Evolutionary conservation across 2,888 invertebrate genomes (phyloP), one percentile per base, ranked within the genome.

Genomic region (Xestia sexstrigata): DNA sequence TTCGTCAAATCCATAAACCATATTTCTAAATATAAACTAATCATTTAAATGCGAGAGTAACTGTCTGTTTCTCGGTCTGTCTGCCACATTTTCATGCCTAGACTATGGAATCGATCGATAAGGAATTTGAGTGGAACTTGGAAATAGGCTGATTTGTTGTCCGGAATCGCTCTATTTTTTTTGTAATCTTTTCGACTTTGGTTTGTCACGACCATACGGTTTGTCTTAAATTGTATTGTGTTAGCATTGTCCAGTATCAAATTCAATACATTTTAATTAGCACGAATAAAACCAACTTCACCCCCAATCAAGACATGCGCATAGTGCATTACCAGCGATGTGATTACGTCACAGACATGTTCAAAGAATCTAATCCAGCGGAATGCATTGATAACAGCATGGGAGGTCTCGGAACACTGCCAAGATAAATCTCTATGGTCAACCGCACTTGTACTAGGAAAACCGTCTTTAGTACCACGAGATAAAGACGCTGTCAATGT

Each of bases 341-440:
- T n/a, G 71, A 72, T 81, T 70, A 81, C 81, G 78, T 78, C 72
- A 81, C 55, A 15, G 9, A 45, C 55, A 79, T 35, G 74, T 73
- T 65, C 70, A 70, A 70, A 49, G 81, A 76, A 88, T 81, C 83
- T 89, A 84, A 89, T 89, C 85, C 82, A 52, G 45, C 52, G 87
- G 89, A 89, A 89, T 89, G 89, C 84, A 76, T 73, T 86, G 88
- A 89, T 89, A 89, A 85, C 81, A 79, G 76, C 82, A 70, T 84
- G 89, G 89, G 89, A 81, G 88, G 84, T 84, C 88, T 82, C 71
- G 26, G 52, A 55, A 58, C n/a, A 70, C n/a, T 47, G 69, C 70
- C 72, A 70, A 75, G 82, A 75, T 82, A 71, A 83, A 74, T 83
- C 71, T 82, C 63, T 73, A 66, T 49, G 23, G 13, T 39, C 70